Evolutionary conservation across 1,140 invertebrate genomes (phyloP).

Genomic region (Grapholita molesta): DNA sequence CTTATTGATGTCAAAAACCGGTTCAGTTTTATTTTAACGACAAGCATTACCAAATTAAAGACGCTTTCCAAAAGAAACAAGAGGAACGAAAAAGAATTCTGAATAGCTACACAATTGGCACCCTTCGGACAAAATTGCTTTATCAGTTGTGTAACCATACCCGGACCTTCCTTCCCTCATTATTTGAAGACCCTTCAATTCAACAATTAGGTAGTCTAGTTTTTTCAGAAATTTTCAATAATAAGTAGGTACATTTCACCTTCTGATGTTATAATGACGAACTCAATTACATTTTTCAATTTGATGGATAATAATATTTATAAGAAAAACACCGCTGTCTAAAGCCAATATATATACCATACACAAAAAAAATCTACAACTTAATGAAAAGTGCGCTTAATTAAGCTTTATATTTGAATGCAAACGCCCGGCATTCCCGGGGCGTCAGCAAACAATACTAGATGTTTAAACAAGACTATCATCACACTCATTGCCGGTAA

Average conservation of each 20-base stretch:
- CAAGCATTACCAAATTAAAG: not conserved
- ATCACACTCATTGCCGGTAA: constrained; percentile 34
- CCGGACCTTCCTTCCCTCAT: not conserved
- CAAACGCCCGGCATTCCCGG: constrained; percentile 23
- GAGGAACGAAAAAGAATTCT: not conserved
- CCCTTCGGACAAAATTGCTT: constrained; percentile 5
- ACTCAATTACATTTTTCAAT: too few relatives aligned
- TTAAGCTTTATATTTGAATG: not conserved
- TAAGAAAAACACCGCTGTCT: too few relatives aligned
- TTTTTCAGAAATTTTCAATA: not conserved
- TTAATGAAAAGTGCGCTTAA: not conserved
- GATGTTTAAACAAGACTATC: constrained; percentile 28
- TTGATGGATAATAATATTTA: too few relatives aligned
- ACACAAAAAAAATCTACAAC: not conserved
- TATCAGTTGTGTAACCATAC: constrained; percentile 7
- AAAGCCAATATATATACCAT: not conserved
- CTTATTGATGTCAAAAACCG: too few relatives aligned
- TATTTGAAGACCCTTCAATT: not conserved
- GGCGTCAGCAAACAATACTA: constrained; percentile 23
- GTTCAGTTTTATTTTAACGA: not conserved
- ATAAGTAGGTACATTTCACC: not conserved
- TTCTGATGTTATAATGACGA: too few relatives aligned
- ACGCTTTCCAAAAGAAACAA: not conserved
- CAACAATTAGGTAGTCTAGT: not conserved
- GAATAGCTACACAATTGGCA: not conserved